Evolutionary conservation across 2,888 invertebrate species (phyloP).

Genomic region (Orthonychiurus folsomi): DNA sequence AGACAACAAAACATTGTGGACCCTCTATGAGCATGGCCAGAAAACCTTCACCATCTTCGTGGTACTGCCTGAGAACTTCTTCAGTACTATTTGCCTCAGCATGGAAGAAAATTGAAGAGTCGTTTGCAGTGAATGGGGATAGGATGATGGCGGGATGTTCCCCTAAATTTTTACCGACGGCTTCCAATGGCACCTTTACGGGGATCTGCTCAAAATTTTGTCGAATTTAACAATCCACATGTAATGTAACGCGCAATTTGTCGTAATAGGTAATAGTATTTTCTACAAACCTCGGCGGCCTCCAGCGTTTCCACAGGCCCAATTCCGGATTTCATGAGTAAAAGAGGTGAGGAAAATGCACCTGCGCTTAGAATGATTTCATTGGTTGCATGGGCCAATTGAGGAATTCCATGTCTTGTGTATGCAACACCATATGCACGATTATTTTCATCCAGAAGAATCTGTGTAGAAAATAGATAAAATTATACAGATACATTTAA

Average conservation of each 20-base stretch:
- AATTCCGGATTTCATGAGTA: slow-evolving; percentile 30
- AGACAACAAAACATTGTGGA: slow-evolving; percentile 4
- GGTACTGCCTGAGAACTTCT: not conserved
- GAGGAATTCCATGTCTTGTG: slow-evolving; percentile 24
- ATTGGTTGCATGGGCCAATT: slow-evolving; percentile 16
- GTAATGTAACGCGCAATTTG: too few species aligned
- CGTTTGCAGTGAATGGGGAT: not conserved
- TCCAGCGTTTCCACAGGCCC: slow-evolving; percentile 22
- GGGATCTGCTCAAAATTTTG: slow-evolving; percentile 9
- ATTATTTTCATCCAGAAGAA: slow-evolving; percentile 12
- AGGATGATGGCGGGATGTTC: not conserved
- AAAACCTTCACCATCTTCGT: not conserved
- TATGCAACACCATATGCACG: slow-evolving; percentile 27
- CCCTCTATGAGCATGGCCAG: not conserved
- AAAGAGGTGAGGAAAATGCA: slow-evolving; percentile 21
- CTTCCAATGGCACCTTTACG: not conserved
- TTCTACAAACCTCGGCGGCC: slow-evolving; percentile 16
- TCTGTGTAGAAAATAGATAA: too few species aligned
- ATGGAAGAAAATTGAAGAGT: not conserved
- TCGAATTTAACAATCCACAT: not conserved
- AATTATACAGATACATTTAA: not conserved
- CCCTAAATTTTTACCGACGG: slow-evolving; percentile 5
- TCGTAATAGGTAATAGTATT: too few species aligned
- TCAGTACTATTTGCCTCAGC: not conserved
- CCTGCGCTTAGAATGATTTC: slow-evolving; percentile 19